Evolutionary conservation across 1,140 invertebrate genomes (phyloP).

Genomic region (Sycophaga agraensis): DNA sequence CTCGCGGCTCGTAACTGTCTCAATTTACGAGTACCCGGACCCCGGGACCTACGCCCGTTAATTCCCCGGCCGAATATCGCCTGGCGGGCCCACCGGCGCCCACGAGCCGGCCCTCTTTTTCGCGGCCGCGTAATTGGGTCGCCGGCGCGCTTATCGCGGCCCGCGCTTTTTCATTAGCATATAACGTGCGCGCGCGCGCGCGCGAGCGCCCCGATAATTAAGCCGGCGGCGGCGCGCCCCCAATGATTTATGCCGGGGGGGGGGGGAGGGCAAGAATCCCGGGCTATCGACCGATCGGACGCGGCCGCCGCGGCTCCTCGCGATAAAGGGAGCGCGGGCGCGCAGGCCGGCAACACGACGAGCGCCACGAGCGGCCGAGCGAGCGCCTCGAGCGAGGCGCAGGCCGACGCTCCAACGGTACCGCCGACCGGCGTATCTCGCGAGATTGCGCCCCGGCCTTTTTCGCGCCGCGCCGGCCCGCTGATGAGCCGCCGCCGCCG

Average conservation of each 20-base stretch:
- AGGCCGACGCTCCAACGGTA: no score
- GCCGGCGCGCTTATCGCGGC: background rate
- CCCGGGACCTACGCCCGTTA: no score
- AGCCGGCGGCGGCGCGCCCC: no score
- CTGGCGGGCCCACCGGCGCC: no score
- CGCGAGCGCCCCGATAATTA: background rate
- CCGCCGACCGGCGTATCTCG: no score
- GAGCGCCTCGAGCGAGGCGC: background rate
- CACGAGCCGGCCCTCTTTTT: background rate
- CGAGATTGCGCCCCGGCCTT: no score
- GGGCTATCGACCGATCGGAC: no score
- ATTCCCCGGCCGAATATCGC: no score
- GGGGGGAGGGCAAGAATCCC: no score
- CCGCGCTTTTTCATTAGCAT: conserved; percentile 12
- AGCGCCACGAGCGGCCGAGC: background rate
- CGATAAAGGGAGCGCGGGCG: background rate
- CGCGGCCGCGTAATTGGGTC: background rate
- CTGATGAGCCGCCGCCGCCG: background rate
- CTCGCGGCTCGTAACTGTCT: no score
- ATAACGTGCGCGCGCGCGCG: background rate
- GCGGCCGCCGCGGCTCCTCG: background rate
- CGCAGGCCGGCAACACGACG: background rate
- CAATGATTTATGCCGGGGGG: no score
- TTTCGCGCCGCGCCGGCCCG: background rate
- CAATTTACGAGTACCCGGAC: no score